Percentiles rank a stretch among this genome's conserved stretches.
Conservation (phyloP, 1,140 invertebrate genomes). For the Papilio aristodemus region DNA sequence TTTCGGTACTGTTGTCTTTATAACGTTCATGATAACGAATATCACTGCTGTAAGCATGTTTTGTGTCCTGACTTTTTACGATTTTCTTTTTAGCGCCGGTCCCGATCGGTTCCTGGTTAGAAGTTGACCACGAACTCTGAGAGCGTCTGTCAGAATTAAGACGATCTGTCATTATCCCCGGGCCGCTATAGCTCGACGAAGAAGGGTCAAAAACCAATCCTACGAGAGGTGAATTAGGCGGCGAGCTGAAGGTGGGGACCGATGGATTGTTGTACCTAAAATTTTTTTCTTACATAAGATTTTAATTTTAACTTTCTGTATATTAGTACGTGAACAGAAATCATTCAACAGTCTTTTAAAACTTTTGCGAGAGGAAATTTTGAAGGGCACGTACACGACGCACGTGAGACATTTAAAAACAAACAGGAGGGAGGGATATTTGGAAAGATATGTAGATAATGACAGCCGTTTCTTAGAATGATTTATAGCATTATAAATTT, state of each 20-base stretch:
- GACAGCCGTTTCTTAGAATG: too few relatives aligned
- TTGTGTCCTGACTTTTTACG: constrained; percentile 70
- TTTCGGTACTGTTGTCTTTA: constrained; percentile 60
- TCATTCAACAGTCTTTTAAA: too few relatives aligned
- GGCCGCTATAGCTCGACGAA: constrained; percentile 58
- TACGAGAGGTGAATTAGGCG: constrained; percentile 69
- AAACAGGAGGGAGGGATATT: too few relatives aligned
- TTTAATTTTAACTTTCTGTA: background rate
- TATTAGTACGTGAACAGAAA: too few relatives aligned
- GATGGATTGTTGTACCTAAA: constrained; percentile 67
- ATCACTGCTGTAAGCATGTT: constrained; percentile 58
- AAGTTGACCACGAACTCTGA: constrained; percentile 64
- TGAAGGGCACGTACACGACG: too few relatives aligned
- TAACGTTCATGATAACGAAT: constrained; percentile 63
- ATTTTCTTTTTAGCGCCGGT: constrained; percentile 75
- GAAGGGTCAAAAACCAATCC: constrained; percentile 68
- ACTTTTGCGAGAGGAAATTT: too few relatives aligned
- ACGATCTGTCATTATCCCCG: constrained; percentile 58
- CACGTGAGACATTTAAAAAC: too few relatives aligned
- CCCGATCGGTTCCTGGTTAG: constrained; percentile 72
- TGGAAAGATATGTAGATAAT: too few relatives aligned
- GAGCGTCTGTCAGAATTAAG: constrained; percentile 59
- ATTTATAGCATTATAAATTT: too few relatives aligned
- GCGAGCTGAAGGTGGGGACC: constrained; percentile 69
- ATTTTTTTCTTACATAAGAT: constrained; percentile 35